Evolutionary conservation across 2,888 invertebrate species (phyloP), one percentile per base, ranked within the genome.

Genomic region (Tipula lateralis): DNA sequence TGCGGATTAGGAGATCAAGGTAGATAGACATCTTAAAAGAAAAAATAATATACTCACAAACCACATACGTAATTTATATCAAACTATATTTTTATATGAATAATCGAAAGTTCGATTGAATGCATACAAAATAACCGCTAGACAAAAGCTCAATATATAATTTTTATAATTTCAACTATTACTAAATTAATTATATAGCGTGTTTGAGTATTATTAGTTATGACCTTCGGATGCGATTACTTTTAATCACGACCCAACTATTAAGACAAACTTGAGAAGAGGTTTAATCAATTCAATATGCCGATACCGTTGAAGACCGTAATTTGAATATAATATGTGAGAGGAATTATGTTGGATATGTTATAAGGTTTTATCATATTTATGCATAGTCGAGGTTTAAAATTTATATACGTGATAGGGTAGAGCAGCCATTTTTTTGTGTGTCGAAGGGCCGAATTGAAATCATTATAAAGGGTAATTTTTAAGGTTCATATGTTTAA

Each of bases 161-260:
- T n/a, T 24, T 66, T 66, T 24, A 24, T 24, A 7, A 2, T 24
- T 1, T 66, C 2, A 16, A 9, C 36, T 36, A 36, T 36, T n/a
- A 44, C 2, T 44, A 44, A 9, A 19, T 66, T 66, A 66, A 66
- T 24, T 24, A 66, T 24, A 66, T 24, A 66, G 66, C 66, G 66
- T 24, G 9, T 12, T 9, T 66, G 66, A 66, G 16, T 39, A 39
- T 13, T 9, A 39, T 39, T 39, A 2, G 9, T 6, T 39, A 19
- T 66, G 66, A 66, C 66, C 24, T 66, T 66, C 66, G 24, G 66
- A 9, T 66, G 19, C 24, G 66, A 66, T 66, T 66, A 66, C 7
- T 66, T 66, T 66, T 19, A 66, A 66, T 66, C 66, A 66, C 66
- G 66, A 66, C 12, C 66, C 66, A 66, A 66, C 66, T 66, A 66